phyloP scores from a whole-genome alignment of 2,888 invertebrate genomes.

The Smittia aterrima region DNA sequence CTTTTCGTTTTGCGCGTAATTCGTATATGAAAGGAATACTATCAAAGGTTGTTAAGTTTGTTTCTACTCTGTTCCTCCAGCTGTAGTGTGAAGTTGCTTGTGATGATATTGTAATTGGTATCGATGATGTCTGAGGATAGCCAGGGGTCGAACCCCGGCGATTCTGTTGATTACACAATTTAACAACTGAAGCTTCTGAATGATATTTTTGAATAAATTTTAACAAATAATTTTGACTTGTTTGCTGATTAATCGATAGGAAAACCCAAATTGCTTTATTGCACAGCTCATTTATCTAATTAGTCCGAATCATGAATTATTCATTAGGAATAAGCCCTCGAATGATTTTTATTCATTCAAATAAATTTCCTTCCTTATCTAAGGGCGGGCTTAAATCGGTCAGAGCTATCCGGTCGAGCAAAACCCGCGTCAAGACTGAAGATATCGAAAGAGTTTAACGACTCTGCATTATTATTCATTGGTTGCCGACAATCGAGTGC shows the following conservation, averaged over 20 bases:
- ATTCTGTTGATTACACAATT: slow-evolving; percentile 15
- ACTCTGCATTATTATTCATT: slow-evolving; percentile 7
- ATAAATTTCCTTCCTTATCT: too few relatives aligned
- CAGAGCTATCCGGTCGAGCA: too few relatives aligned
- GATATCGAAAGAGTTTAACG: not conserved
- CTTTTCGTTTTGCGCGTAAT: too few relatives aligned
- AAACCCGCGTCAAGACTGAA: too few relatives aligned
- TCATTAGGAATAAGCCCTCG: too few relatives aligned
- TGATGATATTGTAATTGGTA: slow-evolving; percentile 22
- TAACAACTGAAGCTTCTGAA: slow-evolving; percentile 19
- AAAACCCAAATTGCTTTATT: too few relatives aligned
- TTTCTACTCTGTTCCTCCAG: not conserved
- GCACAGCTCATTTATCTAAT: too few relatives aligned
- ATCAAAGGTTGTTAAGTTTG: not conserved
- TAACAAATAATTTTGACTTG: not conserved
- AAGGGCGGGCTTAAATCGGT: too few relatives aligned
- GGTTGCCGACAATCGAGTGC: not conserved
- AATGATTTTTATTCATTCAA: too few relatives aligned
- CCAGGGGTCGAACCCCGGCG: slow-evolving; percentile 1
- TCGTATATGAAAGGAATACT: too few relatives aligned
- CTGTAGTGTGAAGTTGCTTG: not conserved
- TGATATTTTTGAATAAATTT: not conserved
- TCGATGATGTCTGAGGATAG: slow-evolving; percentile 26
- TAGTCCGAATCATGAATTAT: too few relatives aligned
- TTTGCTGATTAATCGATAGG: not conserved